These are phyloP conservation scores for Anticlea derivata DNA, from an alignment of 2,888 invertebrate genomes.

Conservation along the genomic window DNA sequence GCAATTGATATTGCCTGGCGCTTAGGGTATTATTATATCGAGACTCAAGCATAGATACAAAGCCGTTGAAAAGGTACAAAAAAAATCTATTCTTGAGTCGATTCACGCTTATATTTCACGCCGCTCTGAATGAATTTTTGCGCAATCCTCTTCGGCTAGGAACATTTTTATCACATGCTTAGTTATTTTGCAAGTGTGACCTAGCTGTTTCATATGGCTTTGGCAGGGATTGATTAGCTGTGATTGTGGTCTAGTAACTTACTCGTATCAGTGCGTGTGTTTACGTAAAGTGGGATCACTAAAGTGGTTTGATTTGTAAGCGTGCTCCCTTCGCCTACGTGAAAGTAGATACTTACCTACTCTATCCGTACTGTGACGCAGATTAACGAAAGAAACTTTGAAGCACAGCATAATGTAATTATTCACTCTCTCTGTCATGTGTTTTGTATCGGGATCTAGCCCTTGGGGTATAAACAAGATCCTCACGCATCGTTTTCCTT, in stretches of 20 bases:
- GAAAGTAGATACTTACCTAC: slow-evolving; percentile 5
- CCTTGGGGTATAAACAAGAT: too few relatives aligned
- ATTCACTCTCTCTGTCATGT: slow-evolving; percentile 14
- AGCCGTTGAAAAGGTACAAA: too few relatives aligned
- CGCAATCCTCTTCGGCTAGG: too few relatives aligned
- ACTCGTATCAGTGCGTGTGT: slow-evolving; percentile 52
- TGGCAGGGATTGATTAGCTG: slow-evolving; percentile 63
- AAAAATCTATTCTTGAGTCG: too few relatives aligned
- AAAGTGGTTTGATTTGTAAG: slow-evolving; percentile 59
- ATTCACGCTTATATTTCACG: too few relatives aligned
- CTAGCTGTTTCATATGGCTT: slow-evolving; percentile 3
- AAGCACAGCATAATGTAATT: slow-evolving; percentile 57
- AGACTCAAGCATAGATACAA: too few relatives aligned
- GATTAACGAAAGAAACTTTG: slow-evolving; percentile 20
- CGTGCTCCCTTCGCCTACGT: slow-evolving; percentile 57
- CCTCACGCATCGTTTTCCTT: too few relatives aligned
- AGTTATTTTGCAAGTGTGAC: not conserved
- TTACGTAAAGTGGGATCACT: slow-evolving; percentile 51
- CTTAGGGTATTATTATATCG: too few relatives aligned
- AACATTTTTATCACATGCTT: too few relatives aligned
- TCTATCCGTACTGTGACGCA: slow-evolving; percentile 1
- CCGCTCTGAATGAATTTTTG: not conserved
- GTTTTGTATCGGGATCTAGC: too few relatives aligned
- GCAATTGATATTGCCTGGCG: too few relatives aligned
- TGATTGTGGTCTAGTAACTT: slow-evolving; percentile 64